Conservation (phyloP, 2,797 vertebrate species). For the Muraenolepis orangiensis region DNA sequence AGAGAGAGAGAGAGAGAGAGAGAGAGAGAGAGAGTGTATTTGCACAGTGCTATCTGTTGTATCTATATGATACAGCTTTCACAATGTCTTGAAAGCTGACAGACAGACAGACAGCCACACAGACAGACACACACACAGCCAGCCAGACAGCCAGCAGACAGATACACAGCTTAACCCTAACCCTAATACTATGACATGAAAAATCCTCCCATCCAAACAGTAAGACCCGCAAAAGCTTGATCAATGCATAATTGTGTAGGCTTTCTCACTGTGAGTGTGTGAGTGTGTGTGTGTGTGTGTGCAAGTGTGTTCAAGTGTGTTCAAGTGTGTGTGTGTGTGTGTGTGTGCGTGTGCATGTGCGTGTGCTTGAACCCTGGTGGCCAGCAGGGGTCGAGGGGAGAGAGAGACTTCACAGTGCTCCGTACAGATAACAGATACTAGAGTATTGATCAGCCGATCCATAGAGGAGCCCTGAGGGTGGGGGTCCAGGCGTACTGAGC, state of each 20-base stretch:
- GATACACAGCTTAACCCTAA: too few species aligned
- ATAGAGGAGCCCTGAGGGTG: slow-evolving; percentile 55
- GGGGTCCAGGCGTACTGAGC: slow-evolving; percentile 70
- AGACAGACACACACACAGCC: too few species aligned
- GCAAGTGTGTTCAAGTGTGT: neutral
- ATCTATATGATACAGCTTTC: neutral
- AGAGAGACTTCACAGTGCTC: slow-evolving; percentile 37
- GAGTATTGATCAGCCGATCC: slow-evolving; percentile 76
- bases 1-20: neutral
- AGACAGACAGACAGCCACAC: neutral
- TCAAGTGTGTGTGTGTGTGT: too few species aligned
- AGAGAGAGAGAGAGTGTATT: neutral
- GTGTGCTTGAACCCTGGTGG: neutral
- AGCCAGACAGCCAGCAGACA: neutral
- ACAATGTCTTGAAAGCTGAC: neutral
- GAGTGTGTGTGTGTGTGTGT: too few species aligned
- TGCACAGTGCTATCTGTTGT: neutral
- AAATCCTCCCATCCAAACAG: neutral
- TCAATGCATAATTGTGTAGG: neutral
- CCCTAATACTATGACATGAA: neutral
- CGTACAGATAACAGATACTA: slow-evolving; percentile 66
- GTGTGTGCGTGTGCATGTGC: neutral
- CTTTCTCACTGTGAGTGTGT: neutral
- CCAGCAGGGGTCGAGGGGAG: neutral
- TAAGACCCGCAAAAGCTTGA: neutral